phyloP scores from a whole-genome alignment of 2,888 invertebrate genomes.

The Acleris holmiana region DNA sequence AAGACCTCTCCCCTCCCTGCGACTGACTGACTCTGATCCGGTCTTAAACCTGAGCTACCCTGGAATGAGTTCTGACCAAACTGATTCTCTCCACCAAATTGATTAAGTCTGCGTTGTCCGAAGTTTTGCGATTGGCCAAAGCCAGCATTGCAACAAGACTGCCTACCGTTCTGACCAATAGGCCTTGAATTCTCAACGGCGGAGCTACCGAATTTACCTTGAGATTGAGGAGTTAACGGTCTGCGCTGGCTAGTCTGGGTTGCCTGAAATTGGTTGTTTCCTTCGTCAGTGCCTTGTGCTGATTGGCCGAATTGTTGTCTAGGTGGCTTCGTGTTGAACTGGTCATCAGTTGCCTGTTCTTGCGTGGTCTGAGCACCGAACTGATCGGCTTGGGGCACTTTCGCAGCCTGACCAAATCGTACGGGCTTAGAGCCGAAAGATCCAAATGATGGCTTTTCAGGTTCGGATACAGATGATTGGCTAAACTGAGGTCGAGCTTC shows the following conservation, averaged over 20 bases:
- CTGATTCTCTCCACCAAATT: constrained; percentile 26
- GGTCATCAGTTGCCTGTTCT: constrained; percentile 10
- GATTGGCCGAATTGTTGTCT: constrained; percentile 39
- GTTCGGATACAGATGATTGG: constrained; percentile 19
- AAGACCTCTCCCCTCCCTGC: constrained; percentile 64
- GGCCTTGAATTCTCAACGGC: constrained; percentile 16
- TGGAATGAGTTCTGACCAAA: constrained; percentile 40
- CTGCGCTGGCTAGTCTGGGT: constrained; percentile 12
- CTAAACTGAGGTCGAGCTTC: constrained; percentile 26
- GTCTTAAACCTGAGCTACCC: constrained; percentile 43
- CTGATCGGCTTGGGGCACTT: constrained; percentile 18
- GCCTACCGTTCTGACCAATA: constrained; percentile 19
- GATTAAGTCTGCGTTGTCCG: constrained; percentile 19
- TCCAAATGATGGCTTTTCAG: constrained; percentile 34
- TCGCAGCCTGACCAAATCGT: constrained; percentile 13
- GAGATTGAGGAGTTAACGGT: constrained; percentile 23
- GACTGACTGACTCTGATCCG: constrained; percentile 43
- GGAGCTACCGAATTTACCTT: constrained; percentile 6
- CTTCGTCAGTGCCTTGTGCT: neutral
- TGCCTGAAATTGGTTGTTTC: constrained; percentile 8
- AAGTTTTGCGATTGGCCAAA: constrained; percentile 14
- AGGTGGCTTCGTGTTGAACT: constrained; percentile 37
- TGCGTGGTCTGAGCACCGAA: constrained; percentile 25
- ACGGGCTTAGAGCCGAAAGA: constrained; percentile 40
- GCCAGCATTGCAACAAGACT: constrained; percentile 17